Base-by-base conservation (phyloP, 2,797 vertebrate genomes). In the Pseudomugil tenellus region DNA sequence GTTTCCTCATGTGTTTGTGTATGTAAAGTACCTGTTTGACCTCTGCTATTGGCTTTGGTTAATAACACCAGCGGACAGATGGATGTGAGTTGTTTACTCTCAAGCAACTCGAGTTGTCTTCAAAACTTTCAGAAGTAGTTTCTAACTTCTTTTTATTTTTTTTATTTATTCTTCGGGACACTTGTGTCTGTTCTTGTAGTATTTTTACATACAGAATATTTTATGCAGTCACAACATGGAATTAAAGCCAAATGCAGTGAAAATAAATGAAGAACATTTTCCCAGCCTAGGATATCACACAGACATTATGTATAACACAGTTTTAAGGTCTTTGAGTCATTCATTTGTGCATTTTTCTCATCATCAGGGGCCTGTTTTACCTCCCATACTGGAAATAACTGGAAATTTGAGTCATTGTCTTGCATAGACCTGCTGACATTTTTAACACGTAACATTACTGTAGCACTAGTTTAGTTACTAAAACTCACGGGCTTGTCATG, bases 41-140 rank as follows among this genome's bases (percentile, higher is more conserved):
- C 84, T 63, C 69, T 71, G 81, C 78, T 71, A 60, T 41, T 16
- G 71, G 63, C 84, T 85, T 72, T 29, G 59, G 65, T 67, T 75
- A 84, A 82, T 84, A 71, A 76, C n/a, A 55, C 86, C 81, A 79
- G 69, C 77, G 81, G 82, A 84, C 87, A 89, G 86, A 85, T 87
- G 83, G 69, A 73, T 68, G 35, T 60, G 74, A 67, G 72, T 85
- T 84, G 79, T 81, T 84, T 83, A 84, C 73, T 87, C 54, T 23
- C 9, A 39, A 56, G 72, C 67, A 49, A 54, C 48, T 67, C 79
- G 73, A 48, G 43, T 21, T 54, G 60, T 2, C 13, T 66, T 74
- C 41, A 1, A n/a, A 43, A n/a, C 58, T 75, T 74, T 83, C 48
- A 51, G 39, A 21, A 32, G n/a, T 37, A 14, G 57, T 66, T 72